Conservation (phyloP, 1,140 invertebrate genomes). For the Drosophila lacteicornis region DNA sequence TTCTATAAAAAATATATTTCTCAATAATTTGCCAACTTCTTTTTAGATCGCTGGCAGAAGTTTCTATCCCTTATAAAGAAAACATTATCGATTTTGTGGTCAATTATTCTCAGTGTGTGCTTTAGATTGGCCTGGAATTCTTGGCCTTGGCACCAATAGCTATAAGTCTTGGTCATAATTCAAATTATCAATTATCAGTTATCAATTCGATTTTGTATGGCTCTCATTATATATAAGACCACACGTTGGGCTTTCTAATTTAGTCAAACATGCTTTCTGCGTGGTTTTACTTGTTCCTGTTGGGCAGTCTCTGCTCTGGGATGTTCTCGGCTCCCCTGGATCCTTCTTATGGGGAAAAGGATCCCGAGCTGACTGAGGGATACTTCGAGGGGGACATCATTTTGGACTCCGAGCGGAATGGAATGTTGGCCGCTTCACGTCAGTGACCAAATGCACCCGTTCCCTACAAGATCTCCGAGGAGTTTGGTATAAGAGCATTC, state of each 20-base stretch:
- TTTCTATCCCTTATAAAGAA: too few species aligned
- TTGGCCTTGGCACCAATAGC: background rate
- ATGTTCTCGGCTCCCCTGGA: constrained; percentile 17
- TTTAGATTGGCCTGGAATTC: too few species aligned
- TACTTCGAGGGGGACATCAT: constrained; percentile 12
- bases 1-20: too few species aligned
- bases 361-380: background rate
- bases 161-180: too few species aligned
- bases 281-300: constrained; percentile 11
- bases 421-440: background rate
- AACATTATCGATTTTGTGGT: background rate
- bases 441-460: constrained; percentile 79
- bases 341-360: background rate
- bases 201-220: too few species aligned
- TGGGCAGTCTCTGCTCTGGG: constrained; percentile 15
- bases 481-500: constrained; percentile 56
- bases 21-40: too few species aligned
- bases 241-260: background rate
- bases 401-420: constrained; percentile 34
- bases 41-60: too few species aligned
- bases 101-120: too few species aligned
- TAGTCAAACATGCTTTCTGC: constrained; percentile 45
- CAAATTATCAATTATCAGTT: too few species aligned
- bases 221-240: too few species aligned
- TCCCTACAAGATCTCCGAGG: constrained; percentile 67